A percentile compares a stretch with the other conserved stretches of the same genome.
phyloP scores from a whole-genome alignment of 2,888 invertebrate genomes.

The Drosophila paramelanica region DNA sequence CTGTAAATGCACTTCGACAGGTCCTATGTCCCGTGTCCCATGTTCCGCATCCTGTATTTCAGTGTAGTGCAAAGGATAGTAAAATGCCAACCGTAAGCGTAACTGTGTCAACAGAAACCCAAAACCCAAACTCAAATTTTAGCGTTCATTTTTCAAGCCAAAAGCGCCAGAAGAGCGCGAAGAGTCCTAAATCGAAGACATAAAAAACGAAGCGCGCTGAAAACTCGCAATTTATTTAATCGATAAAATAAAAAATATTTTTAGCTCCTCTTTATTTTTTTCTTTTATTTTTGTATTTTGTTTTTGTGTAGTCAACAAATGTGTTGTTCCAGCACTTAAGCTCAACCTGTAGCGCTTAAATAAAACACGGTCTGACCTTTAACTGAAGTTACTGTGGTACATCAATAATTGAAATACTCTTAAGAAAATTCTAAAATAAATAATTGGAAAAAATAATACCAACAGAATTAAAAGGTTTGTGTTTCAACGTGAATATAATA shows the following conservation, averaged over 20 bases:
- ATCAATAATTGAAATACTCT: background rate
- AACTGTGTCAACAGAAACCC: constrained; percentile 66
- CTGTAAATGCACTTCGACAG: constrained; percentile 61
- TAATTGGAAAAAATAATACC: no score
- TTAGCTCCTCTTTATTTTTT: background rate
- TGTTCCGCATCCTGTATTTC: constrained; percentile 11
- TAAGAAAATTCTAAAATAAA: no score
- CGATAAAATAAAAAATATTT: constrained; percentile 56
- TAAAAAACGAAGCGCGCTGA: constrained; percentile 37
- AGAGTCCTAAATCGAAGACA: constrained; percentile 63
- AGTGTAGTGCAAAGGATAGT: constrained; percentile 47
- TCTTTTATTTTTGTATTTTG: background rate
- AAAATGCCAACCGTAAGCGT: constrained; percentile 58
- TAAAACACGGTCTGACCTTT: constrained; percentile 4
- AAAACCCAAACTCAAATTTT: constrained; percentile 39
- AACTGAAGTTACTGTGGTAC: background rate
- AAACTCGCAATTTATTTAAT: constrained; percentile 69
- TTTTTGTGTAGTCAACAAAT: constrained; percentile 30
- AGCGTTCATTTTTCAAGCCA: constrained; percentile 43
- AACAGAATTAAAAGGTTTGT: no score
- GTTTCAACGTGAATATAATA: no score
- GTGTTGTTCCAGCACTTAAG: constrained; percentile 34
- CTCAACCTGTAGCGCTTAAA: constrained; percentile 36
- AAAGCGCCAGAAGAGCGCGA: constrained; percentile 19
- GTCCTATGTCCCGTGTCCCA: constrained; percentile 14